Percentiles rank a stretch among this genome's conserved stretches.
These are phyloP conservation scores for Jacana jacana DNA, from an alignment of 2,113 vertebrate species.

Conservation along the genomic window DNA sequence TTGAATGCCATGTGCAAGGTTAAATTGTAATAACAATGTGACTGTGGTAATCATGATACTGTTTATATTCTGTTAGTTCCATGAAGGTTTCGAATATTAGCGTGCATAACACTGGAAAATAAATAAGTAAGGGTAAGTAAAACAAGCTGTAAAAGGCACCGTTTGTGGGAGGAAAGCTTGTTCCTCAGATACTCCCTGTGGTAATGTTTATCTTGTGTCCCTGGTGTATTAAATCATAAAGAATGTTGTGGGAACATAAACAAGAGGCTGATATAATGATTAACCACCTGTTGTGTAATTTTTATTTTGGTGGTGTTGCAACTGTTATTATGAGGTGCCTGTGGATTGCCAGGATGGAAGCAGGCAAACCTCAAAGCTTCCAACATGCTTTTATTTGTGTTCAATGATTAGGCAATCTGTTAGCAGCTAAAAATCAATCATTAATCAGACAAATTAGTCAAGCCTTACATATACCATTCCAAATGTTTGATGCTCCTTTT, in stretches of 20 bases:
- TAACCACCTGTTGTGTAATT: not conserved
- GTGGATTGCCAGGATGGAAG: not conserved
- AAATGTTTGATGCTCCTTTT: not conserved
- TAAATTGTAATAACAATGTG: not conserved
- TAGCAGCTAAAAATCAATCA: not conserved
- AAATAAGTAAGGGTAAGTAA: not conserved
- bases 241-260: not conserved
- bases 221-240: not conserved
- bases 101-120: not conserved
- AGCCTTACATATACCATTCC: accelerated
- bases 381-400: not conserved
- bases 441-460: not conserved
- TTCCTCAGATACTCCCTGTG: not conserved
- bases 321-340: not conserved
- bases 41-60: not conserved
- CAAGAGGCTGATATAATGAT: accelerated
- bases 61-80: not conserved
- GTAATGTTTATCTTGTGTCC: not conserved
- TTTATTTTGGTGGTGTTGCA: not conserved
- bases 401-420: not conserved
- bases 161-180: not conserved
- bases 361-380: not conserved
- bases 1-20: not conserved
- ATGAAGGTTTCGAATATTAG: not conserved
- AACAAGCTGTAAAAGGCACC: not conserved